Evolutionary conservation across 2,113 vertebrate species (phyloP).

Genomic region (Bos taurus): ARS-UCD2.0 NC_037346.1:5624001-5624500

Average conservation of each 20-base stretch:
- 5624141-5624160: neutral
- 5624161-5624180: neutral
- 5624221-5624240: neutral
- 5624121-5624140: slow-evolving; percentile 1
- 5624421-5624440: neutral
- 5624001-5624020: slow-evolving; percentile 95
- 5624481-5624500: neutral
- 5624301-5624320: neutral
- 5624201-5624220: neutral
- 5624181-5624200: neutral
- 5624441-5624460: neutral
- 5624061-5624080: slow-evolving; percentile 95
- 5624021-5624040: slow-evolving; percentile 99
- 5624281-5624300: neutral
- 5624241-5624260: neutral
- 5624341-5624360: neutral
- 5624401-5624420: slow-evolving; percentile 8
- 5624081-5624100: slow-evolving; percentile 88
- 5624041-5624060: slow-evolving; percentile 97
- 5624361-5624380: neutral
- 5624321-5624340: neutral
- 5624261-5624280: neutral
- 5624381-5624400: slow-evolving; percentile 18
- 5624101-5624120: slow-evolving; percentile 63
- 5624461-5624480: slow-evolving; percentile 11